Percentiles rank a stretch among this genome's conserved stretches.
Conservation (phyloP, 2,113 vertebrate species). For the Dascyllus trimaculatus region DNA sequence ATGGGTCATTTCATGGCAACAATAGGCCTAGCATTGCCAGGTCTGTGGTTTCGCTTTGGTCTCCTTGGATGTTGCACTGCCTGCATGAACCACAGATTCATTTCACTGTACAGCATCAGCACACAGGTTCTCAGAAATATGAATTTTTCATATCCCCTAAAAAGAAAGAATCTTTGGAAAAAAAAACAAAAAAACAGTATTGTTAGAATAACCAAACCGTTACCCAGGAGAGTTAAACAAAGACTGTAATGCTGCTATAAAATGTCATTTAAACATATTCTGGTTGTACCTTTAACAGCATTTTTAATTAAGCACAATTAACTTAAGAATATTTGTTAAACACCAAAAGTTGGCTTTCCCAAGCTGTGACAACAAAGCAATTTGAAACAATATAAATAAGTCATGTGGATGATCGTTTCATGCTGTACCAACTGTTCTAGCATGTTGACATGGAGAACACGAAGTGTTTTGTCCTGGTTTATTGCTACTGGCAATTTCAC, state of each 20-base stretch:
- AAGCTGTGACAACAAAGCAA: no score
- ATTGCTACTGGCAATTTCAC: conserved; percentile 5
- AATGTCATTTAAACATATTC: not conserved
- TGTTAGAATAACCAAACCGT: not conserved
- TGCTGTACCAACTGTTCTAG: not conserved
- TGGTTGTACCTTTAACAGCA: not conserved
- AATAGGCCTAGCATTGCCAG: conserved; percentile 64
- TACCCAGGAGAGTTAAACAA: not conserved
- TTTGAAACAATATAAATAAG: no score
- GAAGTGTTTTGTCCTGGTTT: not conserved
- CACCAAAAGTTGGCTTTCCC: no score
- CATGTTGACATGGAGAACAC: not conserved
- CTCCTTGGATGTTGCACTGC: conserved; percentile 39
- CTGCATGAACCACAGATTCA: conserved; percentile 35
- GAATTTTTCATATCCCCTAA: conserved; percentile 28
- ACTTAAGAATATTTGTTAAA: no score
- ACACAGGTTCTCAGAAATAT: conserved; percentile 34
- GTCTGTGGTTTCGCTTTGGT: conserved; percentile 48
- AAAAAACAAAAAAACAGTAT: not conserved
- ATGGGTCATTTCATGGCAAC: conserved; percentile 76
- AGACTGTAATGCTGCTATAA: not conserved
- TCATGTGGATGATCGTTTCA: no score
- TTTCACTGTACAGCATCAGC: conserved; percentile 41
- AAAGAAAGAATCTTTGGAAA: not conserved
- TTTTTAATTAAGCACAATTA: not conserved